Evolutionary conservation across 2,113 vertebrate species (phyloP).

Genomic region (Macaca mulatta): DNA sequence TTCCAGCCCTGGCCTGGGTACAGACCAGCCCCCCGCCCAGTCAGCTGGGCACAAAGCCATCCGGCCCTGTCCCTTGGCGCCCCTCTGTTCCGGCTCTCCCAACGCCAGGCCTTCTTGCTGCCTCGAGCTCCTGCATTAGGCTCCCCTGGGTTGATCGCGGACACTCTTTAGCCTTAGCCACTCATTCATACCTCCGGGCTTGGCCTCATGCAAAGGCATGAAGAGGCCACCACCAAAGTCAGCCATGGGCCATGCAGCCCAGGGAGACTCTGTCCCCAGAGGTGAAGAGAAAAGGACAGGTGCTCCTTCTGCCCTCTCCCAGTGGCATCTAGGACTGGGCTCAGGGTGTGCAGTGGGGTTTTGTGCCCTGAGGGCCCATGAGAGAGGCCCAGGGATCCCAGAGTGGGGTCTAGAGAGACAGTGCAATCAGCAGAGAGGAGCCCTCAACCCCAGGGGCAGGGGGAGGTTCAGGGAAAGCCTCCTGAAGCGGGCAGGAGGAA

Average conservation of each 20-base stretch:
- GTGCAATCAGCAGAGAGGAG: not conserved
- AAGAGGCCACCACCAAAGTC: not conserved
- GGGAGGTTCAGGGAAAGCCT: not conserved
- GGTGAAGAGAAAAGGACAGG: not conserved
- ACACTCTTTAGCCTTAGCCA: too few species aligned
- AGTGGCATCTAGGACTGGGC: not conserved
- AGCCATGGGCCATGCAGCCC: rapidly evolving
- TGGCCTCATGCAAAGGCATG: not conserved
- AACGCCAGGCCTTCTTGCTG: too few species aligned
- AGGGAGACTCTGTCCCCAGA: not conserved
- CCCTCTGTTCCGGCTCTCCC: not conserved
- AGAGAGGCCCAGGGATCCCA: not conserved
- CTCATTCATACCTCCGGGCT: not conserved
- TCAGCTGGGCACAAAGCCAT: not conserved
- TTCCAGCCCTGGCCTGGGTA: not conserved
- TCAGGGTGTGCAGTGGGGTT: not conserved
- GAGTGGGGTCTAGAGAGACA: not conserved
- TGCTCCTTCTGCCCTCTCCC: not conserved
- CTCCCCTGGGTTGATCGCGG: not conserved
- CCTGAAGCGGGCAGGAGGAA: too few species aligned
- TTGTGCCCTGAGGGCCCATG: not conserved
- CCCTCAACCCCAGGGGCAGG: not conserved
- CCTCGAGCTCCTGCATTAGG: not conserved
- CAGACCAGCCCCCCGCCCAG: not conserved
- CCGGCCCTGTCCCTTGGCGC: not conserved